phyloP scores from a whole-genome alignment of 1,140 invertebrate genomes.

The Sitophilus oryzae region DNA sequence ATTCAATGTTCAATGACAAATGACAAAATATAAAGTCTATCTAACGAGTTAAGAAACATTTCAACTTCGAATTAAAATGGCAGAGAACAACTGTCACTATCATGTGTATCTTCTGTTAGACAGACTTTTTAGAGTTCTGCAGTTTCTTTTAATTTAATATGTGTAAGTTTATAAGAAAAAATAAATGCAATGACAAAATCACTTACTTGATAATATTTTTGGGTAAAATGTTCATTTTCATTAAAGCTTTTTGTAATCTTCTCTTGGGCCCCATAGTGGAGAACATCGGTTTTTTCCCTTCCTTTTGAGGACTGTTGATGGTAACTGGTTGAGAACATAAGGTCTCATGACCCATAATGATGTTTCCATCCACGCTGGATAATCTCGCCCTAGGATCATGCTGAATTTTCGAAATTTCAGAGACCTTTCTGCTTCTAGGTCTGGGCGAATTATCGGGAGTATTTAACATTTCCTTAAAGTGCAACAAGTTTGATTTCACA shows the following conservation, averaged over 20 bases:
- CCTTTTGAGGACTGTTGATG: constrained; percentile 43
- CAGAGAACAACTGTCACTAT: no score
- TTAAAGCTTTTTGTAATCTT: constrained; percentile 79
- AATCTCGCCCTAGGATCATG: constrained; percentile 60
- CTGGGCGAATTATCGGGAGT: constrained; percentile 76
- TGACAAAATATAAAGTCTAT: no score
- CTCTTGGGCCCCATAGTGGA: constrained; percentile 83
- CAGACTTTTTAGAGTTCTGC: no score
- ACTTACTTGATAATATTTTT: constrained; percentile 73
- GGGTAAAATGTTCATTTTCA: constrained; percentile 86
- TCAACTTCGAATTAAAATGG: no score
- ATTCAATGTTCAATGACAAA: no score
- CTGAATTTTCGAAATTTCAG: constrained; percentile 56
- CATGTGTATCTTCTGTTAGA: no score
- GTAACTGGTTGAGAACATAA: constrained; percentile 42
- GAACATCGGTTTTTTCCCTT: constrained; percentile 58
- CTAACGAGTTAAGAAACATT: no score
- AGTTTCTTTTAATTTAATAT: no score
- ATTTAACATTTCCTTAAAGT: constrained; percentile 77
- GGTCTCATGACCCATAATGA: constrained; percentile 34
- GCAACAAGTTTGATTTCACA: constrained; percentile 93
- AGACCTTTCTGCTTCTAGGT: constrained; percentile 53
- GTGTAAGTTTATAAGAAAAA: no score
- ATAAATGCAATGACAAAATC: constrained; percentile 3
- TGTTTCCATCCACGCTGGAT: constrained; percentile 55